phyloP scores from a whole-genome alignment of 2,888 invertebrate genomes.

The Antitype chi region DNA sequence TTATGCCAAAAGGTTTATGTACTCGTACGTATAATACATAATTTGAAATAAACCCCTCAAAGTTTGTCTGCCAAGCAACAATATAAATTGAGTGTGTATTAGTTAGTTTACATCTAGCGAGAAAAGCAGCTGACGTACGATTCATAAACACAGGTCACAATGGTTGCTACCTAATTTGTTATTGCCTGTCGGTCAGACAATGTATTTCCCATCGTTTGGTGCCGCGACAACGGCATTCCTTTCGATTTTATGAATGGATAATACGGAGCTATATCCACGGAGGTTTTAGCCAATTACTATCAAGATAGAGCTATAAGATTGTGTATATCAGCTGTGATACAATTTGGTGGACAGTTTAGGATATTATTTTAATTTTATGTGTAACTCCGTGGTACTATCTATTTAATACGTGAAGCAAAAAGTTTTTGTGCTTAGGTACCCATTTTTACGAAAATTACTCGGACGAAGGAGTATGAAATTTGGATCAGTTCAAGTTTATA shows the following conservation, averaged over 20 bases:
- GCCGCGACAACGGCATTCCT: constrained; percentile 34
- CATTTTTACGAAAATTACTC: too few relatives aligned
- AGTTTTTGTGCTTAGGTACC: too few relatives aligned
- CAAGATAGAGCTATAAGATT: neutral
- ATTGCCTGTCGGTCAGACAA: constrained; percentile 66
- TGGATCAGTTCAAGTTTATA: too few relatives aligned
- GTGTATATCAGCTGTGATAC: neutral
- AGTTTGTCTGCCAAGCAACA: neutral
- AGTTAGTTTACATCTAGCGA: constrained; percentile 59
- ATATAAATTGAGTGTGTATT: constrained; percentile 33
- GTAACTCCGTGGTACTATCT: neutral
- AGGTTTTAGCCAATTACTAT: neutral
- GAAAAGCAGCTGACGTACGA: constrained; percentile 56
- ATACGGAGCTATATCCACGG: neutral
- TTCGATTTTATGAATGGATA: constrained; percentile 30
- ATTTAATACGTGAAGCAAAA: too few relatives aligned
- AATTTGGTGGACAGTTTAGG: neutral
- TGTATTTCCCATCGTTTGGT: constrained; percentile 64
- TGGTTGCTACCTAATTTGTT: constrained; percentile 62
- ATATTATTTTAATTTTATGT: neutral
- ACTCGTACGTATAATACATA: too few relatives aligned
- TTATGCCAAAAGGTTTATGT: too few relatives aligned
- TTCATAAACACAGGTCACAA: constrained; percentile 76
- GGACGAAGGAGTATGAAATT: too few relatives aligned
- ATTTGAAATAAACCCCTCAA: neutral